Conservation (phyloP, 2,888 invertebrate genomes). For the Achlya flavicornis region DNA sequence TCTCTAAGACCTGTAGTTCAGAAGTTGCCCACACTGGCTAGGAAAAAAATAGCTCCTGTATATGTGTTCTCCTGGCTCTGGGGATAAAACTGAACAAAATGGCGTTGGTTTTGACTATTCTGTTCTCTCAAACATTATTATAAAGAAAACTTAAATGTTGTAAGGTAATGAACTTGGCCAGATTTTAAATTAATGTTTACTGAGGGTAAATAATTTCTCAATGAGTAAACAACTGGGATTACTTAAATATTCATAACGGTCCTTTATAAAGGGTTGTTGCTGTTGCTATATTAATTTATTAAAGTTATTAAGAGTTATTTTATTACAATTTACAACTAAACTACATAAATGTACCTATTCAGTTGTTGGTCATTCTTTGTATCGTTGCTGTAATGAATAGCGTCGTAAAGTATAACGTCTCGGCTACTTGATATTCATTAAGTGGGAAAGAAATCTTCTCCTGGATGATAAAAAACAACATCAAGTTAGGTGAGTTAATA, state of each 20-base stretch:
- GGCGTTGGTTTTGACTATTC: too few relatives aligned
- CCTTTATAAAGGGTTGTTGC: neutral
- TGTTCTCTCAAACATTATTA: too few relatives aligned
- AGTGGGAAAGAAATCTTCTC: neutral
- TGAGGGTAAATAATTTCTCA: neutral
- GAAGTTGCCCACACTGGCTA: too few relatives aligned
- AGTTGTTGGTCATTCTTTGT: too few relatives aligned
- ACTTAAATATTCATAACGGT: neutral
- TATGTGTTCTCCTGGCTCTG: too few relatives aligned
- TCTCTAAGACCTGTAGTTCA: too few relatives aligned
- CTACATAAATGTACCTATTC: too few relatives aligned
- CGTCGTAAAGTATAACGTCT: neutral
- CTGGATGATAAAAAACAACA: neutral
- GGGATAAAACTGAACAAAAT: too few relatives aligned
- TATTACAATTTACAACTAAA: too few relatives aligned
- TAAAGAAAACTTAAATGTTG: neutral
- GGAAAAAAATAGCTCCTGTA: too few relatives aligned
- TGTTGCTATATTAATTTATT: neutral
- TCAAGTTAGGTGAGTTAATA: neutral
- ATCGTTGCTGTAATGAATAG: too few relatives aligned
- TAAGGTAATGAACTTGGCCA: neutral
- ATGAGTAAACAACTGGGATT: neutral
- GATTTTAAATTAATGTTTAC: neutral
- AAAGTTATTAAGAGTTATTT: neutral
- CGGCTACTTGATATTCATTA: constrained; percentile 1